Evolutionary conservation across 2,888 invertebrate genomes (phyloP), one percentile per base, ranked within the genome.

Genomic region (Nomada ruficornis): DNA sequence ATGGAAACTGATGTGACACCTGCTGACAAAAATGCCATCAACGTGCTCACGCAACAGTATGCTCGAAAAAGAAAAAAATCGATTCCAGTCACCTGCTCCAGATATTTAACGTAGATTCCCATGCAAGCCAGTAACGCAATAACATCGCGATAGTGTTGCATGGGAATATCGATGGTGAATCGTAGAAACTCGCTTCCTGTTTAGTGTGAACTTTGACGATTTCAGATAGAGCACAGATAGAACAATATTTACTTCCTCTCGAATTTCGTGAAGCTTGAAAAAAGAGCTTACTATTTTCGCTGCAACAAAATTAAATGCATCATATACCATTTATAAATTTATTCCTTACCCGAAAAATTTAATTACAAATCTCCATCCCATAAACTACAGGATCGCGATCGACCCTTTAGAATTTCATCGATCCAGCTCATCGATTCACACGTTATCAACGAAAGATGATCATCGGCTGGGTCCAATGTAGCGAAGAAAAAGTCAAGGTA

Each of bases 41-140:
- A 50, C 47, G n/a, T 9, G n/a, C 63, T 70, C 82, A 69, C 82
- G 82, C 78, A 69, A 79, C 63, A 10, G 54, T 65, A 63, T 75
- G 71, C 36, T 52, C 55, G 62, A 77, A 85, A 87, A 89, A 87
- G 89, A 59, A 77, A 85, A 87, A 90, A 88, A 90, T 90, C 89
- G 91, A 91, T 87, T 83, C 67, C 69, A 77, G 70, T 89, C 91
- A 91, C 91, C 91, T 91, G 91, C 86, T 70, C 71, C 76, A 50
- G 42, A 62, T 65, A 65, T 54, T 44, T 83, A 79, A 87, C 82
- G 82, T 59, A 72, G 83, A 87, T 91, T 91, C 91, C 91, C 91
- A 91, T 89, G 63, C 57, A 36, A 44, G 13, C n/a, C 44, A 23
- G 52, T 36, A 20, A 20, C 26, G 20, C 26, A 77, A 71, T 52